Base-by-base conservation (phyloP, 2,888 invertebrate species). In the Spisula solida region DNA sequence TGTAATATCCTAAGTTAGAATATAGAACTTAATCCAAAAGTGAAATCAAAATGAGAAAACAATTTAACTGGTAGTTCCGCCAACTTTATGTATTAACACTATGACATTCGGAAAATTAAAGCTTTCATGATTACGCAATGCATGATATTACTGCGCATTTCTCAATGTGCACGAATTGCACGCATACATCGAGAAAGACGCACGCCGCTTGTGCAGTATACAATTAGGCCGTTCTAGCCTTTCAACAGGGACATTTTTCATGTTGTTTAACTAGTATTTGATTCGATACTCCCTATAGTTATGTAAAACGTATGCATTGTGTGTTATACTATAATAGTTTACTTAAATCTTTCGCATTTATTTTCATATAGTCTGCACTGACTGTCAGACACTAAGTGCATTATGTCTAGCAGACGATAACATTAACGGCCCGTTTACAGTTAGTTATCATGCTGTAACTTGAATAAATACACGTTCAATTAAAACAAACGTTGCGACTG, bases 91-190 rank as follows among this genome's bases (percentile, higher is more conserved):
- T 55, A 84, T 70, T 47, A 83, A 83, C 79, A 79, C 79, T 79
- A 78, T 85, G 85, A 56, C 79, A 85, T 85, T 78, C 79, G 55
- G 79, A 85, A 81, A 86, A 70, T 86, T 81, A 80, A 86, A 86
- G 84, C 55, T 79, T 84, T 83, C 80, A 80, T 88, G 87, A 83
- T 84, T 88, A 79, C 84, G 87, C 84, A 84, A 84, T 88, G 83
- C 87, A 88, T 88, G 87, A 83, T 81, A 56, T 79, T 88, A 70
- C 87, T 80, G 83, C 83, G 87, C 81, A 87, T 66, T 48, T 82
- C 20, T 60, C 75, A 84, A 70, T 85, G 60, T 86, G 86, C 86
- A 86, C 86, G 81, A 75, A 48, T 51, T 86, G 86, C 86, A 86
- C 81, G 66, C 81, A 80, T 34, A 34, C 75, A 81, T 66, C 25